These are phyloP conservation scores for Microcebus murinus DNA, from an alignment of 2,113 vertebrate species.

Conservation along the genomic window DNA sequence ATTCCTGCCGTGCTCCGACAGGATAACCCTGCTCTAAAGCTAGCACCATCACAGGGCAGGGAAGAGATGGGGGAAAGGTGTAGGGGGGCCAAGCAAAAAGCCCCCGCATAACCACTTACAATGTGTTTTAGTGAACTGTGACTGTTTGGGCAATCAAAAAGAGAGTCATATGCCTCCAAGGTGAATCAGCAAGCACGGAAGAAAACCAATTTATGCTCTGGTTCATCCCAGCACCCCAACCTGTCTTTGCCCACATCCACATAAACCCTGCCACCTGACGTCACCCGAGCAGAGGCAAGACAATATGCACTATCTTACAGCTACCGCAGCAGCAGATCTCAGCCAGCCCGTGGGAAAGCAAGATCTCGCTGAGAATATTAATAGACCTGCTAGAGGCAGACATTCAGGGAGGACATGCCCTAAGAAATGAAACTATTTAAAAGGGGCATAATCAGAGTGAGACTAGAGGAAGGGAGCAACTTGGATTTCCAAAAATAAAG, in stretches of 20 bases:
- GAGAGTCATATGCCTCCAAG: not conserved
- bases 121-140: not conserved
- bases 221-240: not conserved
- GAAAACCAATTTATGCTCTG: not conserved
- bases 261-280: not conserved
- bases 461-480: not conserved
- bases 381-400: constrained; percentile 46
- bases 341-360: constrained; percentile 53
- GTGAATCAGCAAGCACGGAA: constrained; percentile 7
- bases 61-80: not conserved
- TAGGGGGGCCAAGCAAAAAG: not conserved
- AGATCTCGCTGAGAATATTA: constrained; percentile 5
- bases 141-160: not conserved
- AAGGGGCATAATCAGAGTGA: constrained; percentile 50
- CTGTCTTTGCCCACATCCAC: not conserved
- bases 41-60: not conserved
- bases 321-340: not conserved
- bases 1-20: not conserved
- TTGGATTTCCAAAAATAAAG: constrained; percentile 48
- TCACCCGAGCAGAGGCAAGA: not conserved
- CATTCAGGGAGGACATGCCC: constrained; percentile 19
- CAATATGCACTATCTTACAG: rapidly evolving
- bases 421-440: constrained; percentile 53
- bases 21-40: not conserved
- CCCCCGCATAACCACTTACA: not conserved